phyloP scores from a whole-genome alignment of 2,797 vertebrate genomes.

The Capromys pilorides region DNA sequence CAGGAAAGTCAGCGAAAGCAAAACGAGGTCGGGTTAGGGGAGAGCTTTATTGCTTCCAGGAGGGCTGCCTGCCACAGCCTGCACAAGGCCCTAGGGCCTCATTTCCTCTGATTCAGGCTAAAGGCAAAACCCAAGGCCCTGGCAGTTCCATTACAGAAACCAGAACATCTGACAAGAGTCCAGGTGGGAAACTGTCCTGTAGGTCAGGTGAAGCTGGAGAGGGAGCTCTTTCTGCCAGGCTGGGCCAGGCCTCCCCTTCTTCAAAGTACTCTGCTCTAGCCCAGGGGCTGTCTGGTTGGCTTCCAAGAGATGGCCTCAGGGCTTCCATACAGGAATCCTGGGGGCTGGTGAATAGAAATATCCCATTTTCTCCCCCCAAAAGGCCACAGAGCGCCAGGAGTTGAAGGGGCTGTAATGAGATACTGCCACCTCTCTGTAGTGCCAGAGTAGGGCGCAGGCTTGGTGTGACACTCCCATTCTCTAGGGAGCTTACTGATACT shows the following conservation, averaged over 20 bases:
- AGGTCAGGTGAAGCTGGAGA: neutral
- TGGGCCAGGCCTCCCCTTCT: neutral
- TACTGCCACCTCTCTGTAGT: neutral
- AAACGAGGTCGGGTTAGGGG: conserved; percentile 59
- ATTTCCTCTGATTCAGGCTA: conserved; percentile 36
- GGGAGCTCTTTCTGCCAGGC: neutral
- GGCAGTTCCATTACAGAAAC: conserved; percentile 12
- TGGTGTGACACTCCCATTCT: neutral
- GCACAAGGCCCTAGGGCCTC: conserved; percentile 45
- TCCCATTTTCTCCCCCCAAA: conserved; percentile 32
- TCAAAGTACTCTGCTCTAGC: conserved; percentile 27
- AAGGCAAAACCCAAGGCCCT: conserved; percentile 61
- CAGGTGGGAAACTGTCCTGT: neutral
- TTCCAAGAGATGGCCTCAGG: conserved; percentile 51
- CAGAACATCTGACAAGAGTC: conserved; percentile 26
- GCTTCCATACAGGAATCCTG: conserved; percentile 26
- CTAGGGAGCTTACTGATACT: neutral
- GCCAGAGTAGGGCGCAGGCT: neutral
- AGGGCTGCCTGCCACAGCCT: conserved; percentile 43
- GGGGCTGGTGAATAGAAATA: conserved; percentile 52
- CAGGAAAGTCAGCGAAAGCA: conserved; percentile 20
- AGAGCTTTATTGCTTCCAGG: conserved; percentile 81
- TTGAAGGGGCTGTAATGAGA: neutral
- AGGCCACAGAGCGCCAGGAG: conserved; percentile 55
- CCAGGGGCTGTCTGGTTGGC: conserved; percentile 43